phyloP scores from a whole-genome alignment of 2,888 invertebrate species.

The Disparrhopalites patrizii region DNA sequence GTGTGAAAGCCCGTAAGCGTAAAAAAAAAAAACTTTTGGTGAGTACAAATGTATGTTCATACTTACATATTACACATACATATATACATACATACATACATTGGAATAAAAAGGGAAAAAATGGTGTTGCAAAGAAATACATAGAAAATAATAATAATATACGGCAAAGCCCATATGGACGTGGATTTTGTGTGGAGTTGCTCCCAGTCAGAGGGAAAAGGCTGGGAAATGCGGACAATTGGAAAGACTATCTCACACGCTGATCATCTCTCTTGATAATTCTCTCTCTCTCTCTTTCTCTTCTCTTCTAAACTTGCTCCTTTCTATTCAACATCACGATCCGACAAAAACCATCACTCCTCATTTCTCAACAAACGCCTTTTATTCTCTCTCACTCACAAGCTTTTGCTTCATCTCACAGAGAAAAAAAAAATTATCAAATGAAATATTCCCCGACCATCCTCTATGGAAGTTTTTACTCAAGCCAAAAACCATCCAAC shows the following conservation, averaged over 20 bases:
- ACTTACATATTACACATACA: neutral
- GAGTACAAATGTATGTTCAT: neutral
- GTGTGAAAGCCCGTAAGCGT: conserved; percentile 29
- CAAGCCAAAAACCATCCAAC: no score
- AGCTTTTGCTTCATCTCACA: no score
- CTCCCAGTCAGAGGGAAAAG: conserved; percentile 1
- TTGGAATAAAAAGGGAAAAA: conserved; percentile 3
- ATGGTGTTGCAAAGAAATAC: neutral
- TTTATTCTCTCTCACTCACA: no score
- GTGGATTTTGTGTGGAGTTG: neutral
- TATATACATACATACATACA: neutral
- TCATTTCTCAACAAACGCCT: no score
- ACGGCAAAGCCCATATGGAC: neutral
- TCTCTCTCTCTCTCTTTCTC: no score
- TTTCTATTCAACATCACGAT: conserved; percentile 34
- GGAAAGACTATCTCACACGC: conserved; percentile 30
- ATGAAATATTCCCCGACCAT: no score
- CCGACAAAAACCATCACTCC: conserved; percentile 5
- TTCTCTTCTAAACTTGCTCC: conserved; percentile 31
- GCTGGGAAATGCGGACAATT: conserved; percentile 29
- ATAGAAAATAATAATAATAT: neutral
- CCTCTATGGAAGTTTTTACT: no score
- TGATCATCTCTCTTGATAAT: conserved; percentile 32
- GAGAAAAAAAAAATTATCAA: no score
- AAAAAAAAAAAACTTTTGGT: neutral